These are phyloP conservation scores for Drosophila buzzatii DNA, from an alignment of 2,888 invertebrate species.

Conservation along the genomic window DNA sequence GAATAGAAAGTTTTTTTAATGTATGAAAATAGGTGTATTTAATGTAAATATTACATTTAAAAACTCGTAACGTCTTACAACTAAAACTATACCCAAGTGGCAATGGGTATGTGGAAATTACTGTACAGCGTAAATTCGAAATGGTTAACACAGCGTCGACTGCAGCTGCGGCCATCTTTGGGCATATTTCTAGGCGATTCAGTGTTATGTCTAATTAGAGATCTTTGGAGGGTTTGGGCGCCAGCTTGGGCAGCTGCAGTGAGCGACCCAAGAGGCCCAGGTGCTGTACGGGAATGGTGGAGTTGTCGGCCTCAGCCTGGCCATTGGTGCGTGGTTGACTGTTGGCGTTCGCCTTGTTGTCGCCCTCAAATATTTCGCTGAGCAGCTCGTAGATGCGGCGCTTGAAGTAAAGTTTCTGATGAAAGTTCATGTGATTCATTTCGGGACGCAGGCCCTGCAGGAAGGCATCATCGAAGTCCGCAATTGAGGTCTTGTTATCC, in stretches of 20 bases:
- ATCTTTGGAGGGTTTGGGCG: constrained; percentile 40
- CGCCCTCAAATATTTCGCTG: constrained; percentile 74
- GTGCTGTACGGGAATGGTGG: constrained; percentile 38
- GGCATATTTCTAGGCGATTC: constrained; percentile 23
- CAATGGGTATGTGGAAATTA: constrained; percentile 29
- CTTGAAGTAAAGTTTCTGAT: constrained; percentile 82
- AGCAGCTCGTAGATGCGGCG: constrained; percentile 80
- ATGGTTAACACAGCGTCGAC: constrained; percentile 37
- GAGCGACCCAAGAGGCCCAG: constrained; percentile 39
- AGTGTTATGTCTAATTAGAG: constrained; percentile 26
- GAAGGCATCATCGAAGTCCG: constrained; percentile 79
- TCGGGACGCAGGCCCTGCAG: constrained; percentile 81
- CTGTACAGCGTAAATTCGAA: constrained; percentile 59
- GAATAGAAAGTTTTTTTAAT: constrained; percentile 1
- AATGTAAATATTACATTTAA: constrained; percentile 48
- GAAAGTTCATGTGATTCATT: constrained; percentile 82
- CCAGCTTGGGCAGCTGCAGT: constrained; percentile 56
- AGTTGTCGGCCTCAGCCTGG: constrained; percentile 10
- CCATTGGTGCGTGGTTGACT: constrained; percentile 34
- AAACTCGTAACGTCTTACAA: constrained; percentile 43
- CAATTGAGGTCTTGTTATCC: constrained; percentile 4
- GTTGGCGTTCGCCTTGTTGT: neutral
- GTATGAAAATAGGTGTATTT: constrained; percentile 32
- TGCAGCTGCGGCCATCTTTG: constrained; percentile 48
- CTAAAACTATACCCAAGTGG: constrained; percentile 22